A percentile compares a stretch with the other conserved stretches of the same genome.
These are phyloP conservation scores for Petaurus breviceps DNA, from an alignment of 2,113 vertebrate genomes.

Conservation along the genomic window DNA sequence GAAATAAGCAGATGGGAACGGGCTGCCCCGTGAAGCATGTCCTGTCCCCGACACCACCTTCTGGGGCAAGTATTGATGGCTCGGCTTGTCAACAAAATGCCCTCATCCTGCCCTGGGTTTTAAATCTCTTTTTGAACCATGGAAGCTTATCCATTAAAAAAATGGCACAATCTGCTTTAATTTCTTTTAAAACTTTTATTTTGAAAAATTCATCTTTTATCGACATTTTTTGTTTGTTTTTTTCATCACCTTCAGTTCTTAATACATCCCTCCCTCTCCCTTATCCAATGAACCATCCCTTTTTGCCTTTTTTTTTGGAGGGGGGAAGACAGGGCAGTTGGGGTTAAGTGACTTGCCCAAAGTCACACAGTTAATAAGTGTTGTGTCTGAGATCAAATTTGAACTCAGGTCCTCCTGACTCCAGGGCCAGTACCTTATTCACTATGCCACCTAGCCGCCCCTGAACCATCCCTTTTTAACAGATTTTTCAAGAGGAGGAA, in stretches of 20 bases:
- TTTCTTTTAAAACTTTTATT: not conserved
- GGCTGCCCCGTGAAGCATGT: not conserved
- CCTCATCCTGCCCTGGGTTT: not conserved
- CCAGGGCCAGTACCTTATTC: too few relatives aligned
- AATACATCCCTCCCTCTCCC: not conserved
- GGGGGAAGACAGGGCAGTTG: too few relatives aligned
- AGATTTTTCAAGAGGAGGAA: not conserved
- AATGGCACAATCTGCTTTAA: not conserved
- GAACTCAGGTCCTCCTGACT: too few relatives aligned
- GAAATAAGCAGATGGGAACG: not conserved
- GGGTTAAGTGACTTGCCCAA: too few relatives aligned
- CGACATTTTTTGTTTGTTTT: not conserved
- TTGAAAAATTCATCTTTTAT: not conserved
- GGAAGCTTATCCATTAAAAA: not conserved
- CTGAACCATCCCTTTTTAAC: not conserved
- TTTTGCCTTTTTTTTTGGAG: too few relatives aligned
- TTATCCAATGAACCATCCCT: not conserved
- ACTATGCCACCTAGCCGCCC: too few relatives aligned
- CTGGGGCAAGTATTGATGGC: not conserved
- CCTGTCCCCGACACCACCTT: not conserved
- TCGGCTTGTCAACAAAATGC: not conserved
- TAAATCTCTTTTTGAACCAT: not conserved
- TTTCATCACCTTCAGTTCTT: not conserved
- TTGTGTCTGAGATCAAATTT: too few relatives aligned
- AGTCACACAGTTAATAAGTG: too few relatives aligned